These are phyloP conservation scores for Seriola rivoliana DNA, from an alignment of 2,113 vertebrate species.

Conservation along the genomic window DNA sequence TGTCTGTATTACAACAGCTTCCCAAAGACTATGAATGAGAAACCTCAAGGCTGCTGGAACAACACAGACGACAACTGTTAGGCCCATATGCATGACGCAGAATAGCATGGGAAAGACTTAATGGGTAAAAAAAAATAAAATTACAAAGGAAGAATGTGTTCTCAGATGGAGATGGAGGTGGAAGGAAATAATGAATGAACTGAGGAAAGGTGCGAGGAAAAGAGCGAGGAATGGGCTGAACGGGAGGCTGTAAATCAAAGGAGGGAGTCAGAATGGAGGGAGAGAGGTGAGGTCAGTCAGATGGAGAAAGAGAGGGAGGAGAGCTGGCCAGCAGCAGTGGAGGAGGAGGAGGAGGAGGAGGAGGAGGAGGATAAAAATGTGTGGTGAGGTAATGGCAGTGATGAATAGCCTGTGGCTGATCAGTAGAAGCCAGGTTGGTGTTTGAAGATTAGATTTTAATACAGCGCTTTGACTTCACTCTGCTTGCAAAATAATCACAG, in stretches of 20 bases:
- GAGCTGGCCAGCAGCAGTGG: constrained; percentile 69
- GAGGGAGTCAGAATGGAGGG: constrained; percentile 68
- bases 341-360: constrained; percentile 63
- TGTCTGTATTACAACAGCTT: constrained; percentile 4
- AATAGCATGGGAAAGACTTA: constrained; percentile 62
- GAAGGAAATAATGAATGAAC: constrained; percentile 71
- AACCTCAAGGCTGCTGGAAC: constrained; percentile 40
- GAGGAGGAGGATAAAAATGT: constrained; percentile 77
- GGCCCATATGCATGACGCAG: constrained; percentile 38
- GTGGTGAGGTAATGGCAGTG: constrained; percentile 85
- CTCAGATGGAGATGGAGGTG: constrained; percentile 53
- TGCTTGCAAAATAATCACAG: constrained; percentile 80
- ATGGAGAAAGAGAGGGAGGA: constrained; percentile 72
- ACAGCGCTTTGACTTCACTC: constrained; percentile 80
- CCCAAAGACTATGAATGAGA: constrained; percentile 46
- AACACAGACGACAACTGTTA: constrained; percentile 36
- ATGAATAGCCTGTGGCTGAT: constrained; percentile 85
- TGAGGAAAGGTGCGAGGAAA: constrained; percentile 64
- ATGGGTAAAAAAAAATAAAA: constrained; percentile 49
- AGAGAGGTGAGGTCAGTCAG: constrained; percentile 78
- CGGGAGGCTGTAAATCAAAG: constrained; percentile 78
- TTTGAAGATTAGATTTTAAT: constrained; percentile 89
- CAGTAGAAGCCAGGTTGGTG: constrained; percentile 83
- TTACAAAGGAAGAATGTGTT: constrained; percentile 54
- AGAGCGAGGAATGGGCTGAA: constrained; percentile 59